Percentiles rank a stretch among this genome's conserved stretches.
These are phyloP conservation scores for Aelia acuminata DNA, from an alignment of 2,888 invertebrate species.

Conservation along the genomic window DNA sequence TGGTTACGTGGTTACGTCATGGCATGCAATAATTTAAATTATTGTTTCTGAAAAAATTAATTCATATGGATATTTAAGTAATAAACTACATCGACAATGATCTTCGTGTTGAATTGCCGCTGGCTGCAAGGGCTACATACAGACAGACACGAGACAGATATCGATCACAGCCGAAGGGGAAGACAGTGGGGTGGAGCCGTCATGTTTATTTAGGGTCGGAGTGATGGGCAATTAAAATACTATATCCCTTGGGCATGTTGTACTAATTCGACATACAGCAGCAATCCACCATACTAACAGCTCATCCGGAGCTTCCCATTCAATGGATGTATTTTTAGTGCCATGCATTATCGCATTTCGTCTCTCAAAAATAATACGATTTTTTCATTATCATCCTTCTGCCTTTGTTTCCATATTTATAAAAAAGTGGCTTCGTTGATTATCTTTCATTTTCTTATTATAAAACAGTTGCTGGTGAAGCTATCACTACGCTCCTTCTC, in stretches of 20 bases:
- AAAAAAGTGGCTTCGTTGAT: no score
- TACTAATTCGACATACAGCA: neutral
- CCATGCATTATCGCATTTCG: neutral
- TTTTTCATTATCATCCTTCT: neutral
- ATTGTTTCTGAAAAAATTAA: no score
- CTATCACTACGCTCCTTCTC: no score
- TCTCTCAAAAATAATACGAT: neutral
- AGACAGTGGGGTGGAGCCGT: constrained; percentile 13
- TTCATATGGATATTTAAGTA: neutral
- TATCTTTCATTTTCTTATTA: no score
- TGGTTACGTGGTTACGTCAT: no score
- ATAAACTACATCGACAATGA: neutral
- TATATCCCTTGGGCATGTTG: constrained; percentile 1
- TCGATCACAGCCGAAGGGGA: constrained; percentile 2
- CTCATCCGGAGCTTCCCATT: neutral
- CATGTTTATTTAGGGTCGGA: constrained; percentile 27
- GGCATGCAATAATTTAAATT: no score
- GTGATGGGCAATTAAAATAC: constrained; percentile 44
- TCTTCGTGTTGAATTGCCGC: neutral
- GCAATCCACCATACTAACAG: neutral
- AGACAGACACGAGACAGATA: constrained; percentile 46
- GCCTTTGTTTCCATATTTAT: no score
- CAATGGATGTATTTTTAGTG: neutral
- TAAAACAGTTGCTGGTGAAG: no score
- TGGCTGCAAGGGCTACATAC: constrained; percentile 15